These are phyloP conservation scores for Hydrolagus affinis DNA, from an alignment of 2,113 vertebrate genomes.

Conservation along the genomic window DNA sequence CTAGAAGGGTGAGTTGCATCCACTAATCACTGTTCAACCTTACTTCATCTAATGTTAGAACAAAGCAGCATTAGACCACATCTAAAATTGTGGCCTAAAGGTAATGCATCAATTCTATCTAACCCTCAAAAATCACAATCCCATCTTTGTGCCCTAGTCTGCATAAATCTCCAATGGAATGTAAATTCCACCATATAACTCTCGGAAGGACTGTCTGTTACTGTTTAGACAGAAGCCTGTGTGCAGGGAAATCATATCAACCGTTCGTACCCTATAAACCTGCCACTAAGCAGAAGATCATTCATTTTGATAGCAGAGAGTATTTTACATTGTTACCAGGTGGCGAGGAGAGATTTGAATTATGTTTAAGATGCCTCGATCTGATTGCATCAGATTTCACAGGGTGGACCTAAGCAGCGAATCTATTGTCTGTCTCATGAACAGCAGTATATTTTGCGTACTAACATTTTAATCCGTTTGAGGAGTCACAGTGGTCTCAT, in stretches of 20 bases:
- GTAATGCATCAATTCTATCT: not conserved
- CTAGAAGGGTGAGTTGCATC: not conserved
- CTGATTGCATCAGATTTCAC: not conserved
- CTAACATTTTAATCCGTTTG: not conserved
- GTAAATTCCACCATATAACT: not conserved
- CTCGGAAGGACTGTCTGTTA: not conserved
- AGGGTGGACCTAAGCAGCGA: not conserved
- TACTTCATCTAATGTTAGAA: not conserved
- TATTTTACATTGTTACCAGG: not conserved
- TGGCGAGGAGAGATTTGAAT: not conserved
- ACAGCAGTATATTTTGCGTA: not conserved
- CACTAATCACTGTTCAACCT: not conserved
- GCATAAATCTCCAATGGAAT: not conserved
- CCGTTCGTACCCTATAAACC: not conserved
- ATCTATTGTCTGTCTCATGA: not conserved
- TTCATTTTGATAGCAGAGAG: not conserved
- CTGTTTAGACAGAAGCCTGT: not conserved
- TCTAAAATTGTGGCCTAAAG: not conserved
- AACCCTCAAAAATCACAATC: constrained; percentile 10
- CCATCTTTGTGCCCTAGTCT: not conserved
- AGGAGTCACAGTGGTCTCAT: not conserved
- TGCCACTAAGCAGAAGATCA: not conserved
- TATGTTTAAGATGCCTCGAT: not conserved
- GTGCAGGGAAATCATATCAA: not conserved
- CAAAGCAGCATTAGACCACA: not conserved